Percentiles rank a stretch among this genome's conserved stretches.
Evolutionary conservation across 2,113 vertebrate genomes (phyloP).

Genomic region (Menidia beryllina): DNA sequence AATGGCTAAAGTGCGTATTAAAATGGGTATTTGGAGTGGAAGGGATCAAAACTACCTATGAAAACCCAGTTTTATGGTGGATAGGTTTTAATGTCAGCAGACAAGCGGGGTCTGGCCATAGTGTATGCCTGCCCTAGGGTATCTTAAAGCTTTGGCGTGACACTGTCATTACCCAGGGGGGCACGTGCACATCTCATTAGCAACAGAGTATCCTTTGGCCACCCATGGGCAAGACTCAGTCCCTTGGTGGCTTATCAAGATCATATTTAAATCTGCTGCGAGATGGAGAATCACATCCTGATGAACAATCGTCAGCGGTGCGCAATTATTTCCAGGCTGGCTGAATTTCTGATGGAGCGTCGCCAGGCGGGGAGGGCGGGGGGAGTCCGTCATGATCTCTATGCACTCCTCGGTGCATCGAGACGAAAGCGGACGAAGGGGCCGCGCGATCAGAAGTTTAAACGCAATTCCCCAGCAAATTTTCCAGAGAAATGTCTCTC

Average conservation of each 20-base stretch:
- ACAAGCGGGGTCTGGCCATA: slow-evolving; percentile 40
- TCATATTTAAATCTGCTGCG: slow-evolving; percentile 64
- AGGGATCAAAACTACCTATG: slow-evolving; percentile 71
- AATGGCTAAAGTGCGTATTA: slow-evolving; percentile 74
- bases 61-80: slow-evolving; percentile 64
- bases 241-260: slow-evolving; percentile 71
- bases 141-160: slow-evolving; percentile 67
- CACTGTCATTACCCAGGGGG: slow-evolving; percentile 61
- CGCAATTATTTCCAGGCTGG: slow-evolving; percentile 64
- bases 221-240: slow-evolving; percentile 68
- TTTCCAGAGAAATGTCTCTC: not conserved
- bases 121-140: slow-evolving; percentile 66
- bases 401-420: slow-evolving; percentile 18
- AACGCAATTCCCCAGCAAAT: no score
- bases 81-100: slow-evolving; percentile 52
- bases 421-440: not conserved
- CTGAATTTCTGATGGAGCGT: slow-evolving; percentile 46
- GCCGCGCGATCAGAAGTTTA: not conserved
- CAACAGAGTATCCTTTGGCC: slow-evolving; percentile 72
- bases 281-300: slow-evolving; percentile 40
- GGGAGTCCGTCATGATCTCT: slow-evolving; percentile 15
- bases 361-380: no score
- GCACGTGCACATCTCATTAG: slow-evolving; percentile 77
- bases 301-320: slow-evolving; percentile 61
- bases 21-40: slow-evolving; percentile 74